Evolutionary conservation across 2,888 invertebrate species (phyloP).

Genomic region (Troglohyphantes excavatus): DNA sequence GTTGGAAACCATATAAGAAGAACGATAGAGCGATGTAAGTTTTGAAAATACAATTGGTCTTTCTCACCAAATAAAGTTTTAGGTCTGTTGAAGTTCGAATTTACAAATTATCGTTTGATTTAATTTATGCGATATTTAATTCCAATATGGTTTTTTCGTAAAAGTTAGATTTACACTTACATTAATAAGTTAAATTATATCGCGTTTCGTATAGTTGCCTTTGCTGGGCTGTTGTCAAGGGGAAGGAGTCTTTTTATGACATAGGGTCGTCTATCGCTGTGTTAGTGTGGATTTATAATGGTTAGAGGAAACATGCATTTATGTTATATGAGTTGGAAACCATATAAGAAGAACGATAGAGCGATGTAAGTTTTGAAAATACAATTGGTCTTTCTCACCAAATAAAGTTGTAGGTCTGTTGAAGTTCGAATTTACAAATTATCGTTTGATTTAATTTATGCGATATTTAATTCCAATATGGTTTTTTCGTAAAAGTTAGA

Average conservation of each 20-base stretch:
- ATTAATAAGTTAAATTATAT: no score
- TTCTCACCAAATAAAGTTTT: no score
- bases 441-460: neutral
- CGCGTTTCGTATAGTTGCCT: conserved; percentile 34
- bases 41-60: no score
- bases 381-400: no score
- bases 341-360: neutral
- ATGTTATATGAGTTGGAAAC: neutral
- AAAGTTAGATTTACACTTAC: no score
- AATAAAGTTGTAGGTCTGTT: neutral
- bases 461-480: no score
- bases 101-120: no score
- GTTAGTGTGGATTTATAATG: neutral
- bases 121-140: no score
- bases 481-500: no score
- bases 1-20: neutral
- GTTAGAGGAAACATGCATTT: neutral
- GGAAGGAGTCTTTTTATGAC: neutral
- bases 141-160: no score
- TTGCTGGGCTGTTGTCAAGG: conserved; percentile 1
- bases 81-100: no score
- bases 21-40: neutral
- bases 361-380: neutral
- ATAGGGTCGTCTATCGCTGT: neutral
- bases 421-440: neutral